Evolutionary conservation across 2,113 vertebrate species (phyloP).

Genomic region (Dendropsophus ebraccatus): DNA sequence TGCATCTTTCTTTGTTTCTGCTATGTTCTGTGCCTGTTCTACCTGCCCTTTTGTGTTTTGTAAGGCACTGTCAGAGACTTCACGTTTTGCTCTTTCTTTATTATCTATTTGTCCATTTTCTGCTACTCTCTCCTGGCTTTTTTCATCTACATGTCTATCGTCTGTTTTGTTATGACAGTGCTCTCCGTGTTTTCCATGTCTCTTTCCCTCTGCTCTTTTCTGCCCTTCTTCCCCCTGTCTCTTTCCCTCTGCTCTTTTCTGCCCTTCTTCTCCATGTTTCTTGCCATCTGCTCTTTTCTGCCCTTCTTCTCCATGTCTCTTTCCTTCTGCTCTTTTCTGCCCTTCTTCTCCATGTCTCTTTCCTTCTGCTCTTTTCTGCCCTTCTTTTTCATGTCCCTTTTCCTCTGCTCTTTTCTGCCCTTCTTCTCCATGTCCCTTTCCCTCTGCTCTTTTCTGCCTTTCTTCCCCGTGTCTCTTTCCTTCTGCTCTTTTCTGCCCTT

Average conservation of each 20-base stretch:
- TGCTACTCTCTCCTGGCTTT: neutral
- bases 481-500: neutral
- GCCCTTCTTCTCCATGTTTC: neutral
- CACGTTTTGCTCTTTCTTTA: neutral
- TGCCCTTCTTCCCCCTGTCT: neutral
- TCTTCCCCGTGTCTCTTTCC: neutral
- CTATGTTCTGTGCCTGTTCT: neutral
- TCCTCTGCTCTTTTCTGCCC: neutral
- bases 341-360: neutral
- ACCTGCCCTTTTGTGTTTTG: neutral
- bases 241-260: neutral
- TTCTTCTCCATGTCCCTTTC: neutral
- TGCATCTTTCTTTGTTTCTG: neutral
- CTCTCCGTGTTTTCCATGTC: neutral
- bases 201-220: neutral
- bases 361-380: neutral
- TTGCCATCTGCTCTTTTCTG: neutral
- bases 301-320: neutral
- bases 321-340: neutral
- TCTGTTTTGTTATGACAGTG: neutral
- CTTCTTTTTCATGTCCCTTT: neutral
- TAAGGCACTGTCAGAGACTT: neutral
- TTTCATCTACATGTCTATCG: neutral
- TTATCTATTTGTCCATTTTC: neutral
- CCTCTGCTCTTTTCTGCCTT: neutral